Conservation (phyloP, 2,888 invertebrate species). For the Dendrolimus houi region DNA sequence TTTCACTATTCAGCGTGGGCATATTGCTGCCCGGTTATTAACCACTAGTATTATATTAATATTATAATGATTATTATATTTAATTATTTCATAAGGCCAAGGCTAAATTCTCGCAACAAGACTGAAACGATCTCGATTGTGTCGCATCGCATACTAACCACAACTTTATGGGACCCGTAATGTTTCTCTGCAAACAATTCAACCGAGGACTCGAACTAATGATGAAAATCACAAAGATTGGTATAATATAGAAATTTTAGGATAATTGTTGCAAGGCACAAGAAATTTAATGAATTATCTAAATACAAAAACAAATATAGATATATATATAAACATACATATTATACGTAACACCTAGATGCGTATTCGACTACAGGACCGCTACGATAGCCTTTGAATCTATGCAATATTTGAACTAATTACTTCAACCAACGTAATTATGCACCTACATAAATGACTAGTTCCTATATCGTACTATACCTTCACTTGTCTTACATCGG, state of each 20-base stretch:
- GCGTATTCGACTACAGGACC: background rate
- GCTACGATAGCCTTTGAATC: too few species aligned
- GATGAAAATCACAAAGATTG: constrained; percentile 24
- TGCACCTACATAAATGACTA: too few species aligned
- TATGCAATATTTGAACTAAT: too few species aligned
- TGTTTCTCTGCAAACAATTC: constrained; percentile 18
- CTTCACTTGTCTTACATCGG: too few species aligned
- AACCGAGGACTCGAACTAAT: constrained; percentile 22
- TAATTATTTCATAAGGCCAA: constrained; percentile 75
- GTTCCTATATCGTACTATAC: too few species aligned
- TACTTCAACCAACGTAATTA: too few species aligned
- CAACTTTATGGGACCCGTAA: constrained; percentile 22
- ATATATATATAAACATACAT: constrained; percentile 5
- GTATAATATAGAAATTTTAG: constrained; percentile 33
- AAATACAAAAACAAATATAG: constrained; percentile 23
- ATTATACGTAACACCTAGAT: constrained; percentile 2
- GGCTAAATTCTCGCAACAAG: constrained; percentile 76
- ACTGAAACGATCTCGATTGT: constrained; percentile 58
- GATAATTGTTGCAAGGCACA: constrained; percentile 61
- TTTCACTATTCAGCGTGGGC: constrained; percentile 68
- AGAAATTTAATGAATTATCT: constrained; percentile 52
- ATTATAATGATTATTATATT: constrained; percentile 71
- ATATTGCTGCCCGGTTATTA: constrained; percentile 54
- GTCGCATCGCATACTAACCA: constrained; percentile 52
- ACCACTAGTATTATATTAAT: constrained; percentile 46